Percentiles rank a stretch among this genome's conserved stretches.
These are phyloP conservation scores for Caenorhabditis becei DNA, from an alignment of 2,888 invertebrate genomes.

Conservation along the genomic window DNA sequence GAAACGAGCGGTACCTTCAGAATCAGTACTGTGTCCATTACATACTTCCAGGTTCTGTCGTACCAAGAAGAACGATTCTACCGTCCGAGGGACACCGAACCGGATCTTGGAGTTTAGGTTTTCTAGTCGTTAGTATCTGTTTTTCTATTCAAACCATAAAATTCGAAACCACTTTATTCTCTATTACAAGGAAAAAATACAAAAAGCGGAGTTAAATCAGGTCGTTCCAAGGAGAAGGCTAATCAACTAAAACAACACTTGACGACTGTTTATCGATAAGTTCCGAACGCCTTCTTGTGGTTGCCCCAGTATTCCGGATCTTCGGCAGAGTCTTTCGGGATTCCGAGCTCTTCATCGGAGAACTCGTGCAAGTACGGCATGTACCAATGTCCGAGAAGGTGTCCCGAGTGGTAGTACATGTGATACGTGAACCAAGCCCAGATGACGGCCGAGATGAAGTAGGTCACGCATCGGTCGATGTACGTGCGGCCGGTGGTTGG, in stretches of 20 bases:
- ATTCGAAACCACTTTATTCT: constrained; percentile 35
- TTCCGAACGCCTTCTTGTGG: constrained; percentile 74
- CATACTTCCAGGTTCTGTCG: constrained; percentile 43
- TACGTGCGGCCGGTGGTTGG: constrained; percentile 76
- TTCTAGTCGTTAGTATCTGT: not conserved
- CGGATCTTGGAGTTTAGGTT: constrained; percentile 33
- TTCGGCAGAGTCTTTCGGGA: constrained; percentile 77
- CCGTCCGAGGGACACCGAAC: constrained; percentile 36
- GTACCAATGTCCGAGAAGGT: constrained; percentile 80
- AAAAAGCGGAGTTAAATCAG: constrained; percentile 38
- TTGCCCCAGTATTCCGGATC: constrained; percentile 82
- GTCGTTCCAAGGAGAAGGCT: constrained; percentile 38
- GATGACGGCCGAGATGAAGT: constrained; percentile 72
- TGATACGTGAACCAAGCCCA: constrained; percentile 80
- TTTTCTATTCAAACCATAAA: not conserved
- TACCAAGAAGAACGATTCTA: constrained; percentile 57
- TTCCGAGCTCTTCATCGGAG: constrained; percentile 81
- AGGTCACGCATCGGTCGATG: constrained; percentile 74
- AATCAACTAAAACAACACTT: constrained; percentile 31
- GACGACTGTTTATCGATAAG: constrained; percentile 73
- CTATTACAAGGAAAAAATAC: constrained; percentile 36
- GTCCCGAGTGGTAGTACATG: constrained; percentile 79
- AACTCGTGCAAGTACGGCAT: constrained; percentile 80
- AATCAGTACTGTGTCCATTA: not conserved
- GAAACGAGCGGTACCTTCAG: constrained; percentile 42